Conservation (phyloP, 1,140 invertebrate species). For the Coptotermes formosanus region DNA sequence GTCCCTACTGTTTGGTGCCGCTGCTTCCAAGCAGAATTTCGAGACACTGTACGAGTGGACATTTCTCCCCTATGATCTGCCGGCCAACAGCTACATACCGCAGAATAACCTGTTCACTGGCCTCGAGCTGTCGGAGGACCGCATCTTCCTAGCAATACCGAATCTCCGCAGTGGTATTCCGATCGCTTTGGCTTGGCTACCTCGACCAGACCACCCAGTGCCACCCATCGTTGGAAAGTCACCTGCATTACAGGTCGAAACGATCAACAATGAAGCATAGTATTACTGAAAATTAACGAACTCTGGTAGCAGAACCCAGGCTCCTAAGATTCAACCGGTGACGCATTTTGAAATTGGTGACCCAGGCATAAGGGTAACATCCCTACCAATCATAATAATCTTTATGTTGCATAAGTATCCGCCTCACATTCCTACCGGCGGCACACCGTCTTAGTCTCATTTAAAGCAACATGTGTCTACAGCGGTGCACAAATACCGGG, state of each 20-base stretch:
- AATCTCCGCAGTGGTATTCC: constrained; percentile 68
- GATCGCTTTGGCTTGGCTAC: constrained; percentile 66
- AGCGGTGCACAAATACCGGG: too few species aligned
- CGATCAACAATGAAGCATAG: neutral
- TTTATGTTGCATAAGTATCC: too few species aligned
- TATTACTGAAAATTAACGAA: too few species aligned
- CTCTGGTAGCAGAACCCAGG: too few species aligned
- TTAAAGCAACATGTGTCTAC: too few species aligned
- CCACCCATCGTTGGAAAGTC: constrained; percentile 1
- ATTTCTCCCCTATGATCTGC: constrained; percentile 65
- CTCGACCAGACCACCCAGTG: constrained; percentile 49
- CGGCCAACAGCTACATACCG: constrained; percentile 54
- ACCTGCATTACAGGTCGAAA: constrained; percentile 21
- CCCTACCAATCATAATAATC: too few species aligned
- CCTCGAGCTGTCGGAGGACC: constrained; percentile 65
- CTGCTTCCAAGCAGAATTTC: constrained; percentile 41
- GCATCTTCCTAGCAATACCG: constrained; percentile 71
- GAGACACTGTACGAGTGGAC: constrained; percentile 74
- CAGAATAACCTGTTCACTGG: constrained; percentile 73
- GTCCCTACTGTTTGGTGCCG: neutral
- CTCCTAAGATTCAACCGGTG: too few species aligned
- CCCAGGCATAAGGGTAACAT: neutral
- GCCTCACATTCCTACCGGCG: too few species aligned
- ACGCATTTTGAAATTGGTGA: neutral
- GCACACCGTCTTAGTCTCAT: too few species aligned